phyloP scores from a whole-genome alignment of 2,797 vertebrate genomes.

The Bucorvus abyssinicus region DNA sequence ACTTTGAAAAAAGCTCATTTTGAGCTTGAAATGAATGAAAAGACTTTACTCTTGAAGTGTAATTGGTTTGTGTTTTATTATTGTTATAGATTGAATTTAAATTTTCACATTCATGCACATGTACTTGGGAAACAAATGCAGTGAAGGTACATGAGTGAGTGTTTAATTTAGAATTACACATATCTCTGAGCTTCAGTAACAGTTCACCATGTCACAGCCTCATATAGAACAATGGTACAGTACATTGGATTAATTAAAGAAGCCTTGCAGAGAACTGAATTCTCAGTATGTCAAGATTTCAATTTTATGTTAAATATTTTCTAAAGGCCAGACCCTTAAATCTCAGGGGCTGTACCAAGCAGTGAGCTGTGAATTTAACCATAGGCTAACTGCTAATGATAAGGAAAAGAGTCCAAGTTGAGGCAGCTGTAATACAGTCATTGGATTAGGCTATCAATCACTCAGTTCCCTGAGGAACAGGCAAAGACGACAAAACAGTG shows the following conservation, averaged over 20 bases:
- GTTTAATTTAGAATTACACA: constrained; percentile 80
- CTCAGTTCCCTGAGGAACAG: constrained; percentile 78
- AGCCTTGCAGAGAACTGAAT: constrained; percentile 80
- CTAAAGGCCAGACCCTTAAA: constrained; percentile 90
- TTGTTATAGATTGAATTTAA: constrained; percentile 61
- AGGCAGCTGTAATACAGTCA: constrained; percentile 85
- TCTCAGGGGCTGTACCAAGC: constrained; percentile 86
- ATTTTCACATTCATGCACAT: constrained; percentile 58
- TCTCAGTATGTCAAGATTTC: constrained; percentile 88
- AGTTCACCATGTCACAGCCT: constrained; percentile 77
- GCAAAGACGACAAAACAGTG: constrained; percentile 82
- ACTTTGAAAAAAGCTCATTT: constrained; percentile 54
- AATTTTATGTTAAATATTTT: constrained; percentile 94
- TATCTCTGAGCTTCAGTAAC: constrained; percentile 76
- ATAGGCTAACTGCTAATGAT: constrained; percentile 92
- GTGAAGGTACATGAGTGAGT: constrained; percentile 68
- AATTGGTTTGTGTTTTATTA: constrained; percentile 59
- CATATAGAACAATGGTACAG: constrained; percentile 76
- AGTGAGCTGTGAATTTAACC: constrained; percentile 89
- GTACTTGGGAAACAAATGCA: constrained; percentile 48
- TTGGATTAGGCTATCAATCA: constrained; percentile 90
- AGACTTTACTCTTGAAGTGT: constrained; percentile 50
- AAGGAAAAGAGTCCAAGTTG: constrained; percentile 83
- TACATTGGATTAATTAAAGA: constrained; percentile 87
- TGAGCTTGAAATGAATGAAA: constrained; percentile 62